Percentiles rank a stretch among this genome's conserved stretches.
These are phyloP conservation scores for Mesocentrotus franciscanus DNA, from an alignment of 53 echinoderm and acorn worm genomes.

Conservation along the genomic window DNA sequence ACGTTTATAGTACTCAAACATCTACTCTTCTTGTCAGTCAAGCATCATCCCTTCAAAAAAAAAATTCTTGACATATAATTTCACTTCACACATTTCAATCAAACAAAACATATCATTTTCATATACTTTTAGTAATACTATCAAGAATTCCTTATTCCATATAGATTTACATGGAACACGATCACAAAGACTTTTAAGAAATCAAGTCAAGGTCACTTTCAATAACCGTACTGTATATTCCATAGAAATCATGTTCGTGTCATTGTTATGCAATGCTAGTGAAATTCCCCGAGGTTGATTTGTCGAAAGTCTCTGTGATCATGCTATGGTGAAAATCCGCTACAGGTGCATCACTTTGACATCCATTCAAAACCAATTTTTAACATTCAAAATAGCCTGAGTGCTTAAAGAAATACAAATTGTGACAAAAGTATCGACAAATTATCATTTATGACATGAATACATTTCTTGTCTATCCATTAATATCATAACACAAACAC, in stretches of 20 bases:
- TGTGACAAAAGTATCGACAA: neutral
- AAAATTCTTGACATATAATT: neutral
- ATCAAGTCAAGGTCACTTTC: too few species aligned
- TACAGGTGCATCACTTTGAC: neutral
- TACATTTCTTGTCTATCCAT: neutral
- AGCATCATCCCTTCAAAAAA: neutral
- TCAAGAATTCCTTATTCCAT: neutral
- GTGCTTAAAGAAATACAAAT: neutral
- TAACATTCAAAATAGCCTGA: conserved; percentile 10
- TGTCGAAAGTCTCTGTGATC: too few species aligned
- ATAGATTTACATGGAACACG: neutral
- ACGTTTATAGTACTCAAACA: neutral
- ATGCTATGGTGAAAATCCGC: neutral
- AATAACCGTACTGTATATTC: too few species aligned
- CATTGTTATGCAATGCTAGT: too few species aligned
- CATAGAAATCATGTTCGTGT: too few species aligned
- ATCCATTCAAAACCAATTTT: neutral
- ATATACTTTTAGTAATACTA: neutral
- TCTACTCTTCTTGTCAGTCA: neutral
- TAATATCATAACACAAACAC: neutral
- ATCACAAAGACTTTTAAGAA: too few species aligned
- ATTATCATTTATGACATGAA: neutral
- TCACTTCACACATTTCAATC: neutral
- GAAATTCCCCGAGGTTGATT: too few species aligned
- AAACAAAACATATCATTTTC: conserved; percentile 24